Evolutionary conservation across 2,888 invertebrate genomes (phyloP).

Genomic region (Apodemia duryi): DNA sequence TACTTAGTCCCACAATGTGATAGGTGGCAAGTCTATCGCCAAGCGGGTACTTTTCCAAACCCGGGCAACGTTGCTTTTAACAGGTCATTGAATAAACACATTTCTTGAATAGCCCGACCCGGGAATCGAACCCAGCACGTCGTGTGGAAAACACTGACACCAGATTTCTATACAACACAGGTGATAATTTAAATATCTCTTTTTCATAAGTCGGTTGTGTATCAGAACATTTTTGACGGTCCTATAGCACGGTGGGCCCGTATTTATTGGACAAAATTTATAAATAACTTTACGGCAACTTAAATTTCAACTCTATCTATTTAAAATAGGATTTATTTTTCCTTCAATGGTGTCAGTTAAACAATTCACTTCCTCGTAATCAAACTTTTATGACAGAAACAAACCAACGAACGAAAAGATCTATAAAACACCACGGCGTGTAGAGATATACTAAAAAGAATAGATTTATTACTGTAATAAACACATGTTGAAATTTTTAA

Average conservation of each 20-base stretch:
- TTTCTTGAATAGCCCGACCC: too few relatives aligned
- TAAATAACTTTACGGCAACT: background rate
- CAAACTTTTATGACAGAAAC: constrained; percentile 42
- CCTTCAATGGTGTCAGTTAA: constrained; percentile 29
- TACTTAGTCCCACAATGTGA: too few relatives aligned
- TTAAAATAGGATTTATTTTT: background rate
- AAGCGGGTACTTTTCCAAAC: too few relatives aligned
- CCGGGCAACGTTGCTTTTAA: too few relatives aligned
- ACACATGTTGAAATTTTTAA: constrained; percentile 48
- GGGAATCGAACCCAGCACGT: too few relatives aligned
- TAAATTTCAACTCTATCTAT: background rate
- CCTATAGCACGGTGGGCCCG: constrained; percentile 1
- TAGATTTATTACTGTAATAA: constrained; percentile 44
- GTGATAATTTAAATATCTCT: too few relatives aligned
- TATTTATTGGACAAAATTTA: constrained; percentile 7
- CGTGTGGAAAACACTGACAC: too few relatives aligned
- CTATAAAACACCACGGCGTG: constrained; percentile 45
- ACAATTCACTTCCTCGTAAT: constrained; percentile 41
- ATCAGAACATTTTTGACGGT: background rate
- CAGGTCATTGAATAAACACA: too few relatives aligned
- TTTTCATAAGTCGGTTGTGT: background rate
- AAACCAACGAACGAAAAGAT: constrained; percentile 42
- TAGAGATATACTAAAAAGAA: constrained; percentile 46
- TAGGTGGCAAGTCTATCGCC: too few relatives aligned
- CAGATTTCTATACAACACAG: too few relatives aligned